Percentiles rank a stretch among this genome's conserved stretches.
Conservation (phyloP, 2,113 vertebrate species). For the Butorides virescens region DNA sequence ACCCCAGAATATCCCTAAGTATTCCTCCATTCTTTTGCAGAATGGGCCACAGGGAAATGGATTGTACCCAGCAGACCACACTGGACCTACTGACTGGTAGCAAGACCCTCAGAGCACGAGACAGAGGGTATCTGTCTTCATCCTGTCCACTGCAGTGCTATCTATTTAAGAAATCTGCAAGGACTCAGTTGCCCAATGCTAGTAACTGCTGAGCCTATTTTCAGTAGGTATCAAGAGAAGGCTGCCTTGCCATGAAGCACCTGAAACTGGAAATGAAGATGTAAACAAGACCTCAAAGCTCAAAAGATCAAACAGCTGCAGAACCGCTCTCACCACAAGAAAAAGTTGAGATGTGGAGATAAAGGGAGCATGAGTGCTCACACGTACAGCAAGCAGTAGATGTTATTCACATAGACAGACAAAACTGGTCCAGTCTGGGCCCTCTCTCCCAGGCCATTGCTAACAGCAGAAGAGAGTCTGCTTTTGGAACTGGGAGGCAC, state of each 20-base stretch:
- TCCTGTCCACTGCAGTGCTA: not conserved
- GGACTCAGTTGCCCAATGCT: not conserved
- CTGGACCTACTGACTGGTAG: not conserved
- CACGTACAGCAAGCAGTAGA: not conserved
- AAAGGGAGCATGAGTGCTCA: not conserved
- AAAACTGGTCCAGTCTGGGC: not conserved
- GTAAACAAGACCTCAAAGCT: constrained; percentile 15
- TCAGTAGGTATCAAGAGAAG: not conserved
- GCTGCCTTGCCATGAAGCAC: not conserved
- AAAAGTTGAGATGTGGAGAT: not conserved
- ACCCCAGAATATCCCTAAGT: not conserved
- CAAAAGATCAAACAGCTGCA: constrained; percentile 7
- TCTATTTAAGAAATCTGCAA: not conserved
- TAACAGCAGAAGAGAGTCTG: not conserved
- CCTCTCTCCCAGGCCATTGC: not conserved
- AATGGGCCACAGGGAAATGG: not conserved
- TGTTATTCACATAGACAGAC: not conserved
- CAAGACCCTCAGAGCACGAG: not conserved
- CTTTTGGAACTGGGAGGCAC: not conserved
- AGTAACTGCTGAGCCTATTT: not conserved
- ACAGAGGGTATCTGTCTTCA: not conserved
- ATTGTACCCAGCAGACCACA: not conserved
- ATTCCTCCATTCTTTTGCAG: not conserved
- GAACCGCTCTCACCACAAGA: not conserved
- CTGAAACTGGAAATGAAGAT: not conserved